phyloP scores from a whole-genome alignment of 2,113 vertebrate genomes.

The Myiagra hebetior region DNA sequence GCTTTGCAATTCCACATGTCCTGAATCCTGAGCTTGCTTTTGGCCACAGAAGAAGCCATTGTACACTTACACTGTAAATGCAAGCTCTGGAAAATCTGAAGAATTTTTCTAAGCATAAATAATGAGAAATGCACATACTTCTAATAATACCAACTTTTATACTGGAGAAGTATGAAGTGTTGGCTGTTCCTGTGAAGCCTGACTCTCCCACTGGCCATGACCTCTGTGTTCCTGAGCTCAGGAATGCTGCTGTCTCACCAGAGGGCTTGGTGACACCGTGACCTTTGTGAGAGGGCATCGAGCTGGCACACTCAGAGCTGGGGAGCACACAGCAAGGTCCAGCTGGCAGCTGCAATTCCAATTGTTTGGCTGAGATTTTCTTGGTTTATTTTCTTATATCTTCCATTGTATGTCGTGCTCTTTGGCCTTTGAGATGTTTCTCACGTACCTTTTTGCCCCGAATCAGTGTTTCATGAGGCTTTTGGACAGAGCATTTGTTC shows the following conservation, averaged over 20 bases:
- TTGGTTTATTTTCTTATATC: background rate
- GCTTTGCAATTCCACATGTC: background rate
- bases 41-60: background rate
- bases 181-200: background rate
- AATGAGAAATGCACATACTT: background rate
- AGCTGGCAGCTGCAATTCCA: background rate
- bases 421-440: background rate
- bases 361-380: background rate
- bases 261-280: background rate
- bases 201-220: background rate
- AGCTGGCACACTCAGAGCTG: background rate
- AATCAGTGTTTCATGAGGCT: background rate
- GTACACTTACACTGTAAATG: background rate
- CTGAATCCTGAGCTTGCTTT: background rate
- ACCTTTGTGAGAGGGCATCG: background rate
- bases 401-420: background rate
- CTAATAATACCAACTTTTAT: background rate
- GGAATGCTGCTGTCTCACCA: background rate
- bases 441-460: background rate
- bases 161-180: background rate
- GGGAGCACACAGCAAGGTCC: background rate
- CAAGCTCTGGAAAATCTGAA: background rate
- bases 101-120: background rate
- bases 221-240: background rate
- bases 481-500: background rate